Percentiles rank a stretch among this genome's conserved stretches.
These are phyloP conservation scores for Theonella swinhoei DNA, from an alignment of 37 sponge, comb jelly and placozoan genomes.

Conservation along the genomic window DNA sequence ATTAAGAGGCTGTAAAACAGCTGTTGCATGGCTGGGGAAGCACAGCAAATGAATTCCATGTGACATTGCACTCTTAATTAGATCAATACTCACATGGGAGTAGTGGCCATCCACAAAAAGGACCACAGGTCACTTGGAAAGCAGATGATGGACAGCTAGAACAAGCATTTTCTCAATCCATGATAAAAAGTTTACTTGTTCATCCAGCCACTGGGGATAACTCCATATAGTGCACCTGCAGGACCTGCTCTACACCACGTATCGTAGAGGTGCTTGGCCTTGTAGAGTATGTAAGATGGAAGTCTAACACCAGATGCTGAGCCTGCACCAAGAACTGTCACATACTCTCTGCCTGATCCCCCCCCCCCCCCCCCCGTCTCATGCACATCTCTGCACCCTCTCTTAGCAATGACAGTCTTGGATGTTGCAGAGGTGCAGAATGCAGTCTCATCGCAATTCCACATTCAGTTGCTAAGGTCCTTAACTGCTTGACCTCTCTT, in stretches of 20 bases:
- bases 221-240: constrained; percentile 35
- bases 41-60: constrained; percentile 54
- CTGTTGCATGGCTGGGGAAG: constrained; percentile 54
- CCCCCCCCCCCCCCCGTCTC: constrained; percentile 52
- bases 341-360: constrained; percentile 52
- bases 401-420: constrained; percentile 23
- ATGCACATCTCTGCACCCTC: constrained; percentile 46
- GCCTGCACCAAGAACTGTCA: constrained; percentile 42
- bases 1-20: constrained; percentile 57
- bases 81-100: constrained; percentile 36
- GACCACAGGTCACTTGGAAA: constrained; percentile 25
- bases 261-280: constrained; percentile 56
- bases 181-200: constrained; percentile 36
- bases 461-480: constrained; percentile 14
- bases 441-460: constrained; percentile 69
- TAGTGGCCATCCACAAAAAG: constrained; percentile 75
- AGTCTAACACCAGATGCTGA: constrained; percentile 51
- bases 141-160: constrained; percentile 25
- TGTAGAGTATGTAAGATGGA: constrained; percentile 67
- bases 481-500: neutral
- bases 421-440: constrained; percentile 41
- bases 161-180: constrained; percentile 59
- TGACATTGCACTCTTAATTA: constrained; percentile 21
- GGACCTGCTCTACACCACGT: constrained; percentile 54
- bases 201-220: constrained; percentile 67